Conservation (phyloP, 2,888 invertebrate genomes). For the Mythimna loreyi region DNA sequence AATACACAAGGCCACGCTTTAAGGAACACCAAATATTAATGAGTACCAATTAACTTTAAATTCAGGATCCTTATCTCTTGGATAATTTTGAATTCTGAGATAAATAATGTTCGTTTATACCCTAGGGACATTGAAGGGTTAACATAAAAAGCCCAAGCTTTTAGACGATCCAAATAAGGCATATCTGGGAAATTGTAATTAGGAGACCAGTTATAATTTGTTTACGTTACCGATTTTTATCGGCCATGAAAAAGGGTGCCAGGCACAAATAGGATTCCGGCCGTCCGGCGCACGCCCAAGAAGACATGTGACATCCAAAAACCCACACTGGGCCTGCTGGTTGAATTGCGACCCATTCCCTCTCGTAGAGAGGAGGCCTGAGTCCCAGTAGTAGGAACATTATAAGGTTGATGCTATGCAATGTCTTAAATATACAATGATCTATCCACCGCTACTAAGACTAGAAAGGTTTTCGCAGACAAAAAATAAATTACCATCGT, state of each 20-base stretch:
- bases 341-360: no score
- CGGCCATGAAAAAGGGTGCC: no score
- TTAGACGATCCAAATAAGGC: constrained; percentile 18
- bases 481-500: constrained; percentile 11
- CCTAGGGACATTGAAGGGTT: constrained; percentile 20
- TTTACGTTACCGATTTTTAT: background rate
- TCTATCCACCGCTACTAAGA: background rate
- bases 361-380: no score
- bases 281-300: no score
- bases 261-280: no score
- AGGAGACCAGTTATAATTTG: background rate
- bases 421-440: no score
- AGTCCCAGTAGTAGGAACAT: no score
- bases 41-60: constrained; percentile 41
- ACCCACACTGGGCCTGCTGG: no score
- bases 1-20: constrained; percentile 20
- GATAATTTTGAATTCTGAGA: constrained; percentile 35
- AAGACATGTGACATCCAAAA: no score
- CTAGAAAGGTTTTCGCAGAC: background rate
- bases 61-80: constrained; percentile 33
- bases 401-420: no score
- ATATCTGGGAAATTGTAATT: constrained; percentile 33
- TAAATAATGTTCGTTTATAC: constrained; percentile 47
- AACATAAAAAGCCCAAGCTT: constrained; percentile 29
- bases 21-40: constrained; percentile 40